Evolutionary conservation across 2,113 vertebrate species (phyloP).

Genomic region (Eulemur rufifrons): DNA sequence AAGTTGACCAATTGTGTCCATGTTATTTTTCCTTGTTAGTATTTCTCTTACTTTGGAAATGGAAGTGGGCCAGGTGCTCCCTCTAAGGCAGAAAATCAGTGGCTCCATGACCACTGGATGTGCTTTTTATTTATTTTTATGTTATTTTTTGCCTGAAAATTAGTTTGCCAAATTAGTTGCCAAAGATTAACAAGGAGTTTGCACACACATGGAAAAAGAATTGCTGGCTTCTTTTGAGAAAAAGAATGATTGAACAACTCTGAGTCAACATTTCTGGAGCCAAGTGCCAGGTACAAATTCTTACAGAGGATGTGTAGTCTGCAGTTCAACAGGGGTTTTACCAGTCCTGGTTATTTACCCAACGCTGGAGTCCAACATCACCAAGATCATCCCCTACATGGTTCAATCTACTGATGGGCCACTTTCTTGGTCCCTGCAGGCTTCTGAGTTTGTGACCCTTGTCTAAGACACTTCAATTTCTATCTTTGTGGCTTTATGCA

Average conservation of each 20-base stretch:
- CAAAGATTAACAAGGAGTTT: neutral
- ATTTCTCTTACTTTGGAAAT: neutral
- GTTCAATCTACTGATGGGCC: neutral
- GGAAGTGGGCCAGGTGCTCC: neutral
- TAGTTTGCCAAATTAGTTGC: neutral
- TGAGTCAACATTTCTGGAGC: neutral
- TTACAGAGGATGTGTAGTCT: rapidly evolving
- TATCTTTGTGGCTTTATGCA: neutral
- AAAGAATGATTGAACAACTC: neutral
- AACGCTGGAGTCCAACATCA: neutral
- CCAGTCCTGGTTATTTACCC: neutral
- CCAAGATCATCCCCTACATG: too few species aligned
- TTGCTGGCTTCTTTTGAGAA: neutral
- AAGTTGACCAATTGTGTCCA: neutral
- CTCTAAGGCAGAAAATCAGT: neutral
- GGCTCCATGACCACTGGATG: neutral
- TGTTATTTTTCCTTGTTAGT: neutral
- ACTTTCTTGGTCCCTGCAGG: neutral
- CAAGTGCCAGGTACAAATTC: neutral
- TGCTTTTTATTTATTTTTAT: neutral
- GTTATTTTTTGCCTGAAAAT: neutral
- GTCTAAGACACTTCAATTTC: neutral
- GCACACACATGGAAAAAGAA: neutral
- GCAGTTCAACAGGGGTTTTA: neutral
- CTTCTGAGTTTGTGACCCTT: neutral